Percentiles rank a stretch among this genome's conserved stretches.
Conservation (phyloP, 2,888 invertebrate species). For the Nudaria mundana region DNA sequence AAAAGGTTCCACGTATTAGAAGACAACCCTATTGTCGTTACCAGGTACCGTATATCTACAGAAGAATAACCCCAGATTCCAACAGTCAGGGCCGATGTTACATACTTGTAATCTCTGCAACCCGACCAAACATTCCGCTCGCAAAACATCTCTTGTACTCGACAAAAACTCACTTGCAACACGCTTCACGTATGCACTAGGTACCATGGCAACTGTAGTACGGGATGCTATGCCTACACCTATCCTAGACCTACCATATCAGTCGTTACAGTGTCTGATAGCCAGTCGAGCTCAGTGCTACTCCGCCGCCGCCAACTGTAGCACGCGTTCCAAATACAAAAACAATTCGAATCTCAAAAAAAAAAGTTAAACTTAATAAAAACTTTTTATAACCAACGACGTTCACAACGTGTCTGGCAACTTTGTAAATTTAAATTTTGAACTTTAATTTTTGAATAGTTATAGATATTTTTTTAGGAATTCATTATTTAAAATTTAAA, state of each 20-base stretch:
- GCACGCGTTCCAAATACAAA: slow-evolving; percentile 53
- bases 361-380: slow-evolving; percentile 11
- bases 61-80: too few relatives aligned
- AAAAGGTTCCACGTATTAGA: too few relatives aligned
- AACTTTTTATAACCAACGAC: slow-evolving; percentile 11
- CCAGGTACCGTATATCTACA: too few relatives aligned
- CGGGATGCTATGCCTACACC: slow-evolving; percentile 47
- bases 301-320: slow-evolving; percentile 53
- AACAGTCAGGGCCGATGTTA: too few relatives aligned
- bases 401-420: not conserved
- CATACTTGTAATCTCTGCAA: too few relatives aligned
- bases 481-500: slow-evolving; percentile 25
- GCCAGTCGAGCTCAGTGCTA: slow-evolving; percentile 59
- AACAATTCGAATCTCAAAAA: slow-evolving; percentile 1
- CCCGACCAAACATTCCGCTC: too few relatives aligned
- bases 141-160: too few relatives aligned
- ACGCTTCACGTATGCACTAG: slow-evolving; percentile 25
- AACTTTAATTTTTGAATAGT: slow-evolving; percentile 14
- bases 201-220: slow-evolving; percentile 32
- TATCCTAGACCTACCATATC: slow-evolving; percentile 68
- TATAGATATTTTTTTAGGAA: slow-evolving; percentile 21
- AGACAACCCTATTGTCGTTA: too few relatives aligned
- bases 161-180: slow-evolving; percentile 9
- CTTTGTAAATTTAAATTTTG: slow-evolving; percentile 12
- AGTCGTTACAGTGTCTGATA: slow-evolving; percentile 61